Conservation (phyloP, 1,140 invertebrate genomes). For the Drosophila sturtevanti region DNA sequence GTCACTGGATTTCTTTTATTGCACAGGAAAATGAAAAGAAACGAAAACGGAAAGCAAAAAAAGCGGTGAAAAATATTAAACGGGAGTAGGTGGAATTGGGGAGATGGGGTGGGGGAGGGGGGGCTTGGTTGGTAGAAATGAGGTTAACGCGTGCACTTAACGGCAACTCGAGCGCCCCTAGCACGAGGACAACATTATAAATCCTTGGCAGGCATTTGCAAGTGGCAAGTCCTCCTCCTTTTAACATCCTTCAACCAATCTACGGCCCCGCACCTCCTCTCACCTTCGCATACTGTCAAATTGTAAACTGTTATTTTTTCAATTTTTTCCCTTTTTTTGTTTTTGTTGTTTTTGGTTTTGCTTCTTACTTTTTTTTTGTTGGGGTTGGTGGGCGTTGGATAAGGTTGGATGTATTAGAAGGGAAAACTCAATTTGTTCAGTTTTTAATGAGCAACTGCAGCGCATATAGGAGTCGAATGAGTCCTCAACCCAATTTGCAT, state of each 20-base stretch:
- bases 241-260: neutral
- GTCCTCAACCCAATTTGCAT: slow-evolving; percentile 58
- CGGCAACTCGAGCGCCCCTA: slow-evolving; percentile 70
- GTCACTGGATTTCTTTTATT: slow-evolving; percentile 40
- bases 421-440: slow-evolving; percentile 75
- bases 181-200: slow-evolving; percentile 79
- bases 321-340: neutral
- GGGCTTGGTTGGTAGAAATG: slow-evolving; percentile 36
- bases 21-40: neutral
- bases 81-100: slow-evolving; percentile 10
- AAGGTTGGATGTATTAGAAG: slow-evolving; percentile 48
- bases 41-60: neutral
- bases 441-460: slow-evolving; percentile 73
- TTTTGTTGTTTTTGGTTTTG: neutral
- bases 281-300: slow-evolving; percentile 25
- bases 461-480: slow-evolving; percentile 35
- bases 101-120: no score
- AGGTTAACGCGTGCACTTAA: slow-evolving; percentile 80
- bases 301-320: slow-evolving; percentile 19
- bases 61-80: slow-evolving; percentile 20
- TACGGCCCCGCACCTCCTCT: neutral
- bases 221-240: slow-evolving; percentile 57
- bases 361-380: slow-evolving; percentile 27
- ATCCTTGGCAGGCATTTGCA: slow-evolving; percentile 77
- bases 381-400: no score